A percentile compares a stretch with the other conserved stretches of the same genome.
These are phyloP conservation scores for Eristalis pertinax DNA, from an alignment of 2,888 invertebrate genomes.

Conservation along the genomic window DNA sequence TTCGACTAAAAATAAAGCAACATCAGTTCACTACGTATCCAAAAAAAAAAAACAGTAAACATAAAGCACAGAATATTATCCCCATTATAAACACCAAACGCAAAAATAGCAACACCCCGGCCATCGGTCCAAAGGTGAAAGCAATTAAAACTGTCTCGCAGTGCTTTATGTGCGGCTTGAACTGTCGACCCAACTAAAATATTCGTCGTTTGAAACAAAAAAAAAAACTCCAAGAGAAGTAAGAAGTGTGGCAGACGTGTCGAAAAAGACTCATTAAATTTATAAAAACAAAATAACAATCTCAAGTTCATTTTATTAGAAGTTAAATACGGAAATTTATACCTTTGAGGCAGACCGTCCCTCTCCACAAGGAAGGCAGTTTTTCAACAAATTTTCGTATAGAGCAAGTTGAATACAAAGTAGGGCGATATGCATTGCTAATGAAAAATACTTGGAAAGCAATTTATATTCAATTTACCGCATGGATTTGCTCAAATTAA, in stretches of 20 bases:
- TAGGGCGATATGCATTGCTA: background rate
- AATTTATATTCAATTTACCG: background rate
- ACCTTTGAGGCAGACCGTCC: background rate
- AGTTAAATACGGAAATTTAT: background rate
- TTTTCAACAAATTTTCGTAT: background rate
- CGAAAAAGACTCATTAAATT: slow-evolving; percentile 5
- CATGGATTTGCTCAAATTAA: background rate
- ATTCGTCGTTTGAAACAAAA: background rate
- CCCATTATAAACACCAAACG: background rate
- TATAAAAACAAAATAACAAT: background rate
- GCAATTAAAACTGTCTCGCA: slow-evolving; percentile 28
- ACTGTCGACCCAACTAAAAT: slow-evolving; percentile 3
- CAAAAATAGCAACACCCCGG: background rate
- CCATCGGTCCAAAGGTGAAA: slow-evolving; percentile 16
- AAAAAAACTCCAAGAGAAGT: background rate
- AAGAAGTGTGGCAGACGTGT: slow-evolving; percentile 1
- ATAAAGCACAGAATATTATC: background rate
- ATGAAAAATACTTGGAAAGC: background rate
- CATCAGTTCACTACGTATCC: background rate
- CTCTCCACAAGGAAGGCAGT: background rate
- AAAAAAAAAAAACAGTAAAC: background rate
- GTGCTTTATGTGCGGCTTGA: slow-evolving; percentile 21
- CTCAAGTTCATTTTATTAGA: slow-evolving; percentile 7
- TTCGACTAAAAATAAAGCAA: background rate
- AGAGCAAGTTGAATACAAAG: background rate